Conservation (phyloP, 2,888 invertebrate genomes). For the Alitta virens region DNA sequence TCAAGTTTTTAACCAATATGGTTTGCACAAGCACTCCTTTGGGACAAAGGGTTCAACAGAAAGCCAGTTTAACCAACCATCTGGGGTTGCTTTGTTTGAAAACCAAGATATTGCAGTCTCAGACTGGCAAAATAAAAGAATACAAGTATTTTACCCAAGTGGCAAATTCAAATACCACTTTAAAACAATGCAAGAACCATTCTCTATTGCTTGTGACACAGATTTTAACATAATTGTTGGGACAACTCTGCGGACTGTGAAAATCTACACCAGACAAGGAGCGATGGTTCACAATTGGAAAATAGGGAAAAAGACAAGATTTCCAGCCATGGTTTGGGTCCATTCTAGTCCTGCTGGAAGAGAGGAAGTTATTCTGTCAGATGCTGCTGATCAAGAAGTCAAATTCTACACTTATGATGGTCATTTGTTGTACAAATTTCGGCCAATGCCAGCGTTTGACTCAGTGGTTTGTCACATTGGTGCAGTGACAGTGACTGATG, state of each 20-base stretch:
- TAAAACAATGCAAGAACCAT: conserved; percentile 36
- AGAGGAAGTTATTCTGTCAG: conserved; percentile 43
- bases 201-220: conserved; percentile 37
- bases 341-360: conserved; percentile 21
- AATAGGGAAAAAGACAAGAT: background rate
- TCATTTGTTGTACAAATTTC: conserved; percentile 35
- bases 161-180: conserved; percentile 39
- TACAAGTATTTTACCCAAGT: conserved; percentile 26
- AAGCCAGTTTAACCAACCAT: conserved; percentile 46
- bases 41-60: conserved; percentile 37
- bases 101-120: conserved; percentile 49
- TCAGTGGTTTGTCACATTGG: conserved; percentile 39
- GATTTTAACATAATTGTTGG: conserved; percentile 41
- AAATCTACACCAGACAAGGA: conserved; percentile 38
- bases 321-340: background rate
- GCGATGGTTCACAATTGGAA: background rate
- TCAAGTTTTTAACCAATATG: conserved; percentile 24
- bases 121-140: conserved; percentile 45
- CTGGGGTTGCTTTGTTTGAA: conserved; percentile 41
- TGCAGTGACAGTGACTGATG: conserved; percentile 36
- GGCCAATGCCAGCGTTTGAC: conserved; percentile 32
- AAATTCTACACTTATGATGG: conserved; percentile 41
- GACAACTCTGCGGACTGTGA: conserved; percentile 33
- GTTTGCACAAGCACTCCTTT: conserved; percentile 26
- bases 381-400: conserved; percentile 34